Evolutionary conservation across 2,113 vertebrate genomes (phyloP), one percentile per base, ranked within the genome.

Genomic region (Prunella himalayana): DNA sequence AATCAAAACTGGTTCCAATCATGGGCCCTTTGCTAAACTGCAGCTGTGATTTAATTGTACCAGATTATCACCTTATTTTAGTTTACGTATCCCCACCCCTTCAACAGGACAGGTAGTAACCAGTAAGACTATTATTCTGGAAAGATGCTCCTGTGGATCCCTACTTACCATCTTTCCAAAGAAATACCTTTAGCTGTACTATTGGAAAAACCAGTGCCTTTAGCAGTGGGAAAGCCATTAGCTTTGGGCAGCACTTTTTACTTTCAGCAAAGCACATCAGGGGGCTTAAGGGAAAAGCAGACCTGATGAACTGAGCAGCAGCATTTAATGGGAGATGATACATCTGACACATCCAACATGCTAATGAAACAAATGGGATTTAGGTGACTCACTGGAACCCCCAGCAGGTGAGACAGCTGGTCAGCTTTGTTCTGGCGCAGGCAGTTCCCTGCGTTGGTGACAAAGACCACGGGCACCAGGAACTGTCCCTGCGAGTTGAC

Each of bases 361-460:
- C 20, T 22, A 59, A 77, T 6, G 12, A 31, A 65, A 23, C 23
- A 39, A 79, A 27, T 2, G n/a, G 42, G 20, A 23, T 42, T 91
- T 25, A 30, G 27, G 10, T 12, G 54, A 98, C 99, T 98, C 94
- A 99, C 99, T 30, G 98, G 97, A 42, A 99, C 96, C 24, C 98
- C 98, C 90, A 99, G 97, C 5, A 99, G 94, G 31, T 97, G 97
- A 47, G 98, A 98, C 88, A 99, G 87, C 96, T 99, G 98, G 44
- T 98, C 97, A 4, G 99, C 99, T 84, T 99, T 99, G 13, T 98
- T 92, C 90, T 98, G 98, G 53, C 98, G 97, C 44, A 98, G 98
- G 94, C 98, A 99, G 72, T 98, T 99, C 86, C 99, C 99, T n/a
- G 99, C 98, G 2, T 99, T 99, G 35, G 99, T 99, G 86, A 99